Evolutionary conservation across 2,888 invertebrate genomes (phyloP).

Genomic region (Lysandra bellargus): DNA sequence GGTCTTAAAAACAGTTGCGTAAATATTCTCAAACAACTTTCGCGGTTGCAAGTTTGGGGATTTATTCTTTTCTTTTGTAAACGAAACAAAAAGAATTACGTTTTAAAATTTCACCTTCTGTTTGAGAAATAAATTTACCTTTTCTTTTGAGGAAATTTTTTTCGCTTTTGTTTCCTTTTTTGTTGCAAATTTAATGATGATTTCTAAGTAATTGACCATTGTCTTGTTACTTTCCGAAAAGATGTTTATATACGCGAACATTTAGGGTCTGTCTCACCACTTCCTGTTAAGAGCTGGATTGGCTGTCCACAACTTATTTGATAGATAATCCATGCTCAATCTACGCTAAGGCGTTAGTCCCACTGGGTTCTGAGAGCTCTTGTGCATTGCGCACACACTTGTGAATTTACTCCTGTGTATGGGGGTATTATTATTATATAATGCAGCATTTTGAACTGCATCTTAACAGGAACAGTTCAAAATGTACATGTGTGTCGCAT

Average conservation of each 20-base stretch:
- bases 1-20: not conserved
- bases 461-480: too few relatives aligned
- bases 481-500: too few relatives aligned
- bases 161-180: not conserved
- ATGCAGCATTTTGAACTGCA: too few relatives aligned
- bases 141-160: not conserved
- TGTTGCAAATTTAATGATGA: not conserved
- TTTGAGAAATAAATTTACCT: not conserved
- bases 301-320: too few relatives aligned
- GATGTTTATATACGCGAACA: not conserved
- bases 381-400: too few relatives aligned
- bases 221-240: not conserved
- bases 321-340: too few relatives aligned
- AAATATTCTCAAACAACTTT: not conserved
- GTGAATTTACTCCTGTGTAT: too few relatives aligned
- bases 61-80: slow-evolving; percentile 9
- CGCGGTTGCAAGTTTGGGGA: slow-evolving; percentile 1
- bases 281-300: too few relatives aligned
- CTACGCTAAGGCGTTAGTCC: too few relatives aligned
- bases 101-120: slow-evolving; percentile 12
- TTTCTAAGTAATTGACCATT: slow-evolving; percentile 12
- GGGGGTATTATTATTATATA: too few relatives aligned
- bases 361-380: too few relatives aligned
- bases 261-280: too few relatives aligned
- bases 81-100: not conserved